Conservation (phyloP, 2,113 vertebrate species). For the Camelus dromedarius region DNA sequence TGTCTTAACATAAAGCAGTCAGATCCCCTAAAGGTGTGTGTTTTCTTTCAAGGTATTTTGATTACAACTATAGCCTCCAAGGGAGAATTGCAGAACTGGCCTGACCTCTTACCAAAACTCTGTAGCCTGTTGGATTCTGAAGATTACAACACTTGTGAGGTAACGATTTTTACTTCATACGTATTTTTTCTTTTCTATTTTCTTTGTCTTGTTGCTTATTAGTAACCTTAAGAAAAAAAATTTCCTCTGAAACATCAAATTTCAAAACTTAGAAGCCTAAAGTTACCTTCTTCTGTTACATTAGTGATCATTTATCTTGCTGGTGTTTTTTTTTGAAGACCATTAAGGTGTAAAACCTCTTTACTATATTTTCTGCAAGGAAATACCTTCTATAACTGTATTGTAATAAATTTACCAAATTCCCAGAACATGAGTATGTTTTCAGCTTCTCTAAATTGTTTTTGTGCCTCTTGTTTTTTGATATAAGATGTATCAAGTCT, state of each 20-base stretch:
- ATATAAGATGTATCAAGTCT: neutral
- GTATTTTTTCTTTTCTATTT: neutral
- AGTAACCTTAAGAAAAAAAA: neutral
- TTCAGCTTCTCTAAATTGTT: conserved; percentile 13
- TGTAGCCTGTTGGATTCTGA: conserved; percentile 97
- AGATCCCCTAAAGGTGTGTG: neutral
- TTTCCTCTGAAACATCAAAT: neutral
- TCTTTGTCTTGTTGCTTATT: neutral
- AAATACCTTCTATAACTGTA: neutral
- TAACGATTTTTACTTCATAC: conserved; percentile 77
- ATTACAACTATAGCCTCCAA: conserved; percentile 99
- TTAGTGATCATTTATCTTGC: neutral
- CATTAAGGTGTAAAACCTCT: neutral
- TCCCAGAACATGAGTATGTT: neutral
- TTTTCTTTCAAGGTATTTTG: conserved; percentile 92
- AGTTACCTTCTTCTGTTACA: conserved; percentile 50
- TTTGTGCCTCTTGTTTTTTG: neutral
- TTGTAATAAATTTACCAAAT: neutral
- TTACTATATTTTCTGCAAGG: neutral
- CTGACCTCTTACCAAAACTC: conserved; percentile 97
- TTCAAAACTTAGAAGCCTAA: conserved; percentile 24
- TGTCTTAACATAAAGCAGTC: neutral
- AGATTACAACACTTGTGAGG: conserved; percentile 99
- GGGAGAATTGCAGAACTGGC: conserved; percentile 98
- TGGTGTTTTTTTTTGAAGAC: neutral